Evolutionary conservation across 2,113 vertebrate genomes (phyloP).

Genomic region (Cochlearius cochlearius): DNA sequence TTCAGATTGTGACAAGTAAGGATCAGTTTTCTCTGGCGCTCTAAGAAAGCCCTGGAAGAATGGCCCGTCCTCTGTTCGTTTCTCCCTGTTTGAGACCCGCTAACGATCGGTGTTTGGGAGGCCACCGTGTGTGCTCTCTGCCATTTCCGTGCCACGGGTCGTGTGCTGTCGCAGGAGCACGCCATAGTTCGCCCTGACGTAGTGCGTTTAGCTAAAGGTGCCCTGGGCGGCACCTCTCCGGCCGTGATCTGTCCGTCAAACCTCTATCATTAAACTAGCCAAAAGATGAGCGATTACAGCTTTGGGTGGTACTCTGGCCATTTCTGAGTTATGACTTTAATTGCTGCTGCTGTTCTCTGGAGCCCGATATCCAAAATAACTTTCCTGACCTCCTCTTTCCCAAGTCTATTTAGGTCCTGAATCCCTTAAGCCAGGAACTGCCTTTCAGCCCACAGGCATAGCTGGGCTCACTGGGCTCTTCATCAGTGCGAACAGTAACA

Average conservation of each 20-base stretch:
- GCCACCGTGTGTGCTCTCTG: not conserved
- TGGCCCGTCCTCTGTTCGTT: accelerated
- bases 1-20: not conserved
- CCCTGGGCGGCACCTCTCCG: not conserved
- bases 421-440: not conserved
- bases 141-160: accelerated
- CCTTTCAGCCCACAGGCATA: not conserved
- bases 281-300: not conserved
- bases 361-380: not conserved
- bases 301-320: not conserved
- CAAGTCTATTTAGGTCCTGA: not conserved
- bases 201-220: not conserved
- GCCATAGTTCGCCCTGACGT: accelerated
- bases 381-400: not conserved
- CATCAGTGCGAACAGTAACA: not conserved
- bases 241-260: accelerated
- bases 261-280: not conserved
- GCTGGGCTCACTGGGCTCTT: accelerated
- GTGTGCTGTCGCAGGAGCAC: not conserved
- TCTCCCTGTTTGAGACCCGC: not conserved
- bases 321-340: not conserved
- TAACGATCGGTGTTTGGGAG: accelerated
- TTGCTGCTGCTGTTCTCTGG: not conserved
- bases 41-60: not conserved
- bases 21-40: not conserved